Evolutionary conservation across 2,888 invertebrate genomes (phyloP).

Genomic region (Xestobium rufovillosum): DNA sequence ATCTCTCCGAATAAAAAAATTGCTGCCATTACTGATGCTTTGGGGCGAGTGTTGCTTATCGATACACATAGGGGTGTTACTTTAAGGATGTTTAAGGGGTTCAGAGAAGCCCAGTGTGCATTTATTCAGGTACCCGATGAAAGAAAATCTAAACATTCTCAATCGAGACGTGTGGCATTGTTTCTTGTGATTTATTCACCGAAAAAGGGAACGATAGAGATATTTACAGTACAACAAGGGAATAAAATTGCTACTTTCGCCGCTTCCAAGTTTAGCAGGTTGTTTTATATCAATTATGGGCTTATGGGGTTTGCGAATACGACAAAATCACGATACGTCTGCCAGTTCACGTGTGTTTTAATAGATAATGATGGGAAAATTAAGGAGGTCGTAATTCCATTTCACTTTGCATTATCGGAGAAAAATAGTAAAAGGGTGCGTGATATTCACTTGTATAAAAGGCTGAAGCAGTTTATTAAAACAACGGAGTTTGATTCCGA

Average conservation of each 20-base stretch:
- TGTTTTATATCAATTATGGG: slow-evolving; percentile 74
- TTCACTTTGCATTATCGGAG: slow-evolving; percentile 82
- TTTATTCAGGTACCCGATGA: slow-evolving; percentile 80
- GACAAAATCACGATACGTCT: slow-evolving; percentile 48
- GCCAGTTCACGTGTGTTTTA: slow-evolving; percentile 67
- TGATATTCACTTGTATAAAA: slow-evolving; percentile 79
- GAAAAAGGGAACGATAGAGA: slow-evolving; percentile 84
- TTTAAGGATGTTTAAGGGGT: slow-evolving; percentile 89
- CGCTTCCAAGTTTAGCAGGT: slow-evolving; percentile 74
- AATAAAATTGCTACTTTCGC: slow-evolving; percentile 85
- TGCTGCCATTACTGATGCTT: slow-evolving; percentile 75
- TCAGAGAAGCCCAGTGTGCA: slow-evolving; percentile 90
- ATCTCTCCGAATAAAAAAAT: slow-evolving; percentile 74
- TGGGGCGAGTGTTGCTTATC: slow-evolving; percentile 81
- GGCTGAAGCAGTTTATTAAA: slow-evolving; percentile 60
- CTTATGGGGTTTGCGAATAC: slow-evolving; percentile 63
- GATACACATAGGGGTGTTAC: slow-evolving; percentile 75
- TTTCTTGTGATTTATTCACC: slow-evolving; percentile 93
- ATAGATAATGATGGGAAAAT: slow-evolving; percentile 77
- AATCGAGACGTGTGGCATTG: slow-evolving; percentile 51
- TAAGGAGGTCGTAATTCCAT: slow-evolving; percentile 80
- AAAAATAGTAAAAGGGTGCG: slow-evolving; percentile 80
- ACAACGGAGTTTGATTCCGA: slow-evolving; percentile 41
- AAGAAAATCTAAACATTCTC: slow-evolving; percentile 35
- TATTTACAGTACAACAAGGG: slow-evolving; percentile 87